Conservation (phyloP, 2,797 vertebrate genomes). For the Rhinella marina region DNA sequence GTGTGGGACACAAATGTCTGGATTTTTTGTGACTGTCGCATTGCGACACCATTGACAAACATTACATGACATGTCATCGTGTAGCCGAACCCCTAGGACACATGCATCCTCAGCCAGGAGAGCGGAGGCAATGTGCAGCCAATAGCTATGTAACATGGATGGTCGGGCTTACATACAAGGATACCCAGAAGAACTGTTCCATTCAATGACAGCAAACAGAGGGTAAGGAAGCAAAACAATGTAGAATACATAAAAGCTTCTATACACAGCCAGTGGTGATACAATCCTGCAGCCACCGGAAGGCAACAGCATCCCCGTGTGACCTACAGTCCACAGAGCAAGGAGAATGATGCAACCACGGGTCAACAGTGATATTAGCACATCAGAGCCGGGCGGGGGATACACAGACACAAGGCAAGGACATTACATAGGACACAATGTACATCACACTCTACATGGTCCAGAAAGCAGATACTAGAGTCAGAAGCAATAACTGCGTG, state of each 20-base stretch:
- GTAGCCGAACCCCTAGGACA: no score
- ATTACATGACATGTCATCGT: no score
- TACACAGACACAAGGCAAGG: neutral
- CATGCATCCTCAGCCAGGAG: no score
- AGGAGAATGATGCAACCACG: slow-evolving; percentile 45
- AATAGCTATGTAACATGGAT: no score
- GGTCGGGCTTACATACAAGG: no score
- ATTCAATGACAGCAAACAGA: neutral
- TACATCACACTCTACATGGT: neutral
- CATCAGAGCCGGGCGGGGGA: neutral
- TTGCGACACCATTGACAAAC: no score
- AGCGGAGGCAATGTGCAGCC: no score
- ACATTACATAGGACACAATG: neutral
- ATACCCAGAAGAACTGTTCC: neutral
- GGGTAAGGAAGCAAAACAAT: no score
- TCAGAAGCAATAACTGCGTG: no score
- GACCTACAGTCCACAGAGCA: neutral
- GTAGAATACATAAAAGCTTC: no score
- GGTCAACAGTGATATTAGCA: neutral
- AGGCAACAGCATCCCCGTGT: neutral
- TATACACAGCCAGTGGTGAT: neutral
- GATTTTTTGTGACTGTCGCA: no score
- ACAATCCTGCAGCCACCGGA: neutral
- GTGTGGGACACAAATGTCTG: no score
- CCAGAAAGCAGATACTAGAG: neutral